Evolutionary conservation across 1,140 invertebrate species (phyloP).

Genomic region (Scaptomyza montana): DNA sequence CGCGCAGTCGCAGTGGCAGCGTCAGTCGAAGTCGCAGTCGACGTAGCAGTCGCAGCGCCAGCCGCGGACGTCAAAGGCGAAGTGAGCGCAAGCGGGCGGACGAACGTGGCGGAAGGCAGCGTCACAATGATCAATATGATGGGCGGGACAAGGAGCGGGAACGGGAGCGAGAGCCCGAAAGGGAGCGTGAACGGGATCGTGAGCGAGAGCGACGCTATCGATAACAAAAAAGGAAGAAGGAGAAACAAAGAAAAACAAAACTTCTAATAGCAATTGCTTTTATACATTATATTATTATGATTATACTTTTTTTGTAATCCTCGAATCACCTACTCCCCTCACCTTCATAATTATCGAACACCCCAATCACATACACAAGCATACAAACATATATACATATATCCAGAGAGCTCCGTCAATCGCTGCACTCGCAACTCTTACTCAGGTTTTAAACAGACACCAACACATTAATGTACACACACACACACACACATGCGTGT

Average conservation of each 20-base stretch:
- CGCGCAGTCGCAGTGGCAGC: conserved; percentile 71
- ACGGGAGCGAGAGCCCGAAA: conserved; percentile 13
- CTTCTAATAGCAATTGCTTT: conserved; percentile 10
- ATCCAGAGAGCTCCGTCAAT: conserved; percentile 3
- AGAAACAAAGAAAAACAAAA: conserved; percentile 10
- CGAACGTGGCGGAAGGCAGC: conserved; percentile 49
- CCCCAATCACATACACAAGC: neutral
- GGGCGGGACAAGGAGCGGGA: conserved; percentile 18
- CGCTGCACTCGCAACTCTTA: conserved; percentile 29
- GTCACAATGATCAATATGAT: conserved; percentile 58
- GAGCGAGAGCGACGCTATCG: conserved; percentile 62
- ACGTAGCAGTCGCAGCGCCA: conserved; percentile 25
- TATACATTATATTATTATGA: conserved; percentile 19
- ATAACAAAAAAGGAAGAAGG: conserved; percentile 23
- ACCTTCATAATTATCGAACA: neutral
- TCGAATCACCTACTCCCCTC: neutral
- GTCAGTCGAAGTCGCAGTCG: conserved; percentile 51
- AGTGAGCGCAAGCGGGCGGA: conserved; percentile 34
- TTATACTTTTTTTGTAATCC: conserved; percentile 19
- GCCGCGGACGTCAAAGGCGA: conserved; percentile 26
- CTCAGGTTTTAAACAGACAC: conserved; percentile 58
- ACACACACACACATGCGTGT: conserved; percentile 4
- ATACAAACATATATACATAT: neutral
- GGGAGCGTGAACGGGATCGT: conserved; percentile 26
- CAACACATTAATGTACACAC: conserved; percentile 26